Percentiles rank a stretch among this genome's conserved stretches.
These are phyloP conservation scores for Anagyrus pseudococci DNA, from an alignment of 2,888 invertebrate genomes.

Conservation along the genomic window DNA sequence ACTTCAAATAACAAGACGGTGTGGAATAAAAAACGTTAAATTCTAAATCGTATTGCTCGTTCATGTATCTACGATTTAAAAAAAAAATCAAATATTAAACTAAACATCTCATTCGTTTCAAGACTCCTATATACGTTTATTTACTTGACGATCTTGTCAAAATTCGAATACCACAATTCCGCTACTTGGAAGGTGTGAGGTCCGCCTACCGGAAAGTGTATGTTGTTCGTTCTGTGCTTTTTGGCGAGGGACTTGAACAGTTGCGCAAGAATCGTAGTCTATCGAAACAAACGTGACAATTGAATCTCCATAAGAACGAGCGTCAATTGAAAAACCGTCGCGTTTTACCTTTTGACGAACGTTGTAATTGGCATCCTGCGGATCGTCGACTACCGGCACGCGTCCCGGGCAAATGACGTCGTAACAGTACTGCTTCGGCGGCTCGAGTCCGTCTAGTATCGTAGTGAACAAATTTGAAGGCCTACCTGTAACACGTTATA, in stretches of 20 bases:
- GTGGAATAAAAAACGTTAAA: slow-evolving; percentile 86
- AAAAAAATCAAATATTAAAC: too few relatives aligned
- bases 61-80: slow-evolving; percentile 75
- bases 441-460: slow-evolving; percentile 78
- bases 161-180: slow-evolving; percentile 78
- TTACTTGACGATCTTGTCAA: slow-evolving; percentile 84
- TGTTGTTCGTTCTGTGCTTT: slow-evolving; percentile 74
- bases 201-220: slow-evolving; percentile 84
- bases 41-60: slow-evolving; percentile 69
- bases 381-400: slow-evolving; percentile 86
- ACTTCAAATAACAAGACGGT: slow-evolving; percentile 83
- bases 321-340: slow-evolving; percentile 18
- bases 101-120: neutral
- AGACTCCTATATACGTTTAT: neutral
- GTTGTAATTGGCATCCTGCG: slow-evolving; percentile 81
- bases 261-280: slow-evolving; percentile 79
- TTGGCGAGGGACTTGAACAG: slow-evolving; percentile 79
- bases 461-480: slow-evolving; percentile 82
- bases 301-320: too few relatives aligned
- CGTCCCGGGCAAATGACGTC: slow-evolving; percentile 81
- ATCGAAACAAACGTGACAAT: slow-evolving; percentile 69
- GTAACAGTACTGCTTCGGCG: slow-evolving; percentile 92
- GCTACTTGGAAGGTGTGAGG: slow-evolving; percentile 60
- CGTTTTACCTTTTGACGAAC: slow-evolving; percentile 72
- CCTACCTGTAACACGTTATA: slow-evolving; percentile 62